phyloP scores from a whole-genome alignment of 2,888 invertebrate genomes.

The Andrena bucephala region DNA sequence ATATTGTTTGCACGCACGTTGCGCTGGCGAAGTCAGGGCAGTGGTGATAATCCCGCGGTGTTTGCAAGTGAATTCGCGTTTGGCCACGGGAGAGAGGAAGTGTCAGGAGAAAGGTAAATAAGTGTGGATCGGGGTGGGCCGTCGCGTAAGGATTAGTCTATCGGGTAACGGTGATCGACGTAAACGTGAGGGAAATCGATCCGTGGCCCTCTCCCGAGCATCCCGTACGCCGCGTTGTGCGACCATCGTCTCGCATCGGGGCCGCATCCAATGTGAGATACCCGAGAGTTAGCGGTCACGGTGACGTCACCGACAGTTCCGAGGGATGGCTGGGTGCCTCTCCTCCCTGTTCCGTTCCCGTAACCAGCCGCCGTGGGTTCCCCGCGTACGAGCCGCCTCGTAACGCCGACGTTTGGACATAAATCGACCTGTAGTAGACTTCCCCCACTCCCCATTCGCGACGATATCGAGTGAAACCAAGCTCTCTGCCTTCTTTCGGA shows the following conservation, averaged over 20 bases:
- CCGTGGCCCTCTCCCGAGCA: conserved; percentile 33
- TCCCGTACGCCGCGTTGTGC: conserved; percentile 25
- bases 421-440: conserved; percentile 21
- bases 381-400: conserved; percentile 12
- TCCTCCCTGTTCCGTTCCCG: conserved; percentile 20
- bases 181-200: conserved; percentile 62
- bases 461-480: conserved; percentile 38
- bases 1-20: conserved; percentile 81
- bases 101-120: conserved; percentile 67
- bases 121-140: background rate
- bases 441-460: background rate
- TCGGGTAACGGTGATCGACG: conserved; percentile 38
- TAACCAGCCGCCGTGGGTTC: conserved; percentile 25
- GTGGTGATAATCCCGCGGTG: conserved; percentile 62
- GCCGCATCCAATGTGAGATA: conserved; percentile 26
- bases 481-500: conserved; percentile 6
- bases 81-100: conserved; percentile 45
- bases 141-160: background rate
- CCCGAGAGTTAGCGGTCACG: conserved; percentile 45
- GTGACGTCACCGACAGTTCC: conserved; percentile 67
- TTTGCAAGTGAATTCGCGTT: conserved; percentile 40
- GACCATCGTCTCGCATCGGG: conserved; percentile 49
- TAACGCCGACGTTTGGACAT: conserved; percentile 28
- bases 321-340: conserved; percentile 58
- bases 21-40: conserved; percentile 52